These are phyloP conservation scores for Notarius quadriscutis DNA, from an alignment of 2,113 vertebrate species.

Conservation along the genomic window DNA sequence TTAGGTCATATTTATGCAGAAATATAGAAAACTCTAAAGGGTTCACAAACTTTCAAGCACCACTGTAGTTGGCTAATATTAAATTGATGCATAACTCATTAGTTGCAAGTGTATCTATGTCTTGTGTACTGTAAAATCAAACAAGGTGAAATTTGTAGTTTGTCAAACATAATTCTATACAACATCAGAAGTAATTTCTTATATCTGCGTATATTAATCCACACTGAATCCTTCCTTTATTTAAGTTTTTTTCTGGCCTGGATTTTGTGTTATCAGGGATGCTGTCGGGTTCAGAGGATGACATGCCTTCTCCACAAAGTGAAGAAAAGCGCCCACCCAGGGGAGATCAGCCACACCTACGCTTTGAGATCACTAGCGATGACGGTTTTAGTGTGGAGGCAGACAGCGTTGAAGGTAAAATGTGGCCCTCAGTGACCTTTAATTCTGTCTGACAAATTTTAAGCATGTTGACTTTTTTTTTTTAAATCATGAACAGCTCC, in stretches of 20 bases:
- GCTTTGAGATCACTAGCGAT: constrained; percentile 85
- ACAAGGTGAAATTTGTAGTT: not conserved
- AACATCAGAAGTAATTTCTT: not conserved
- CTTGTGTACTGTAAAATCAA: not conserved
- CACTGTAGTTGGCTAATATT: not conserved
- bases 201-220: not conserved
- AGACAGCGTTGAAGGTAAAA: constrained; percentile 85
- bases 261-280: constrained; percentile 59
- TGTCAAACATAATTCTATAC: not conserved
- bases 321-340: constrained; percentile 72
- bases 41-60: too few relatives aligned
- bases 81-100: not conserved
- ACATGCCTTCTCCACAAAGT: constrained; percentile 65
- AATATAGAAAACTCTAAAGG: too few relatives aligned
- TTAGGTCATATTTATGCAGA: too few relatives aligned
- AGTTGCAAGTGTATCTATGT: not conserved
- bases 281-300: constrained; percentile 81
- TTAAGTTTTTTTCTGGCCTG: not conserved
- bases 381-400: constrained; percentile 86
- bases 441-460: not conserved
- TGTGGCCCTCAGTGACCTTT: not conserved
- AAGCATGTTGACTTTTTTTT: not conserved
- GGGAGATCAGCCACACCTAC: constrained; percentile 80
- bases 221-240: not conserved
- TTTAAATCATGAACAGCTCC: not conserved